Evolutionary conservation across 2,888 invertebrate species (phyloP), one percentile per base, ranked within the genome.

Genomic region (Lacanobia oleracea): DNA sequence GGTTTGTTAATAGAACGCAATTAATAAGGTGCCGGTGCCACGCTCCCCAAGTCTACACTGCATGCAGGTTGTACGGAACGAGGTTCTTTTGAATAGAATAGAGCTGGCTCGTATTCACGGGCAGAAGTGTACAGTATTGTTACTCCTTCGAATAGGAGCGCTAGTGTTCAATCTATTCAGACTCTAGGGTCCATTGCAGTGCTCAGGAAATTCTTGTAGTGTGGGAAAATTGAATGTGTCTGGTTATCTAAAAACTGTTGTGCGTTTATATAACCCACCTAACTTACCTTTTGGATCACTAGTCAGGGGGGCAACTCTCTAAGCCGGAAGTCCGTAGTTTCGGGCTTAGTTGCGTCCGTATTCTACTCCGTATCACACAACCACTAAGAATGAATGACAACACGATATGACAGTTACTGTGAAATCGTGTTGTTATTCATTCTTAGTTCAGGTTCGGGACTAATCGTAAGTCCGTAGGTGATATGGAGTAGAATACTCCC

Each of bases 1-100:
- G 66, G 66, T 71, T 76, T 67, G 48, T 63, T 81, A 76, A 70
- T 81, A 81, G 78, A 70, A 77, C 51, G 63, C 82, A 67, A 77
- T 79, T 81, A 77, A 77, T 81, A 77, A 43, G 18, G 50, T 4
- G 78, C 37, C 33, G 45, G 72, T 62, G 10, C 16, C n/a, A 62
- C 21, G 57, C 79, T 40, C 48, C 54, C 12, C 14, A 62, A 72
- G 48, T 79, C 73, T 74, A 72, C 40, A 72, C 45, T 75, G 57
- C 79, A 59, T 72, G 53, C 79, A 48, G 62, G 10, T 40, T 51
- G 16, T 56, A 18, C 18, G 27, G 21, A 16, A 75, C 21, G 37
- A 71, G 37, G 16, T 40, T 59, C 27, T 78, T 57, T 72, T 53
- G 72, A 57, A 78, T 71, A 48, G 37, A 75, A 72, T 40, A 18